Conservation (phyloP, 2,797 vertebrate genomes). For the Gila robusta region DNA sequence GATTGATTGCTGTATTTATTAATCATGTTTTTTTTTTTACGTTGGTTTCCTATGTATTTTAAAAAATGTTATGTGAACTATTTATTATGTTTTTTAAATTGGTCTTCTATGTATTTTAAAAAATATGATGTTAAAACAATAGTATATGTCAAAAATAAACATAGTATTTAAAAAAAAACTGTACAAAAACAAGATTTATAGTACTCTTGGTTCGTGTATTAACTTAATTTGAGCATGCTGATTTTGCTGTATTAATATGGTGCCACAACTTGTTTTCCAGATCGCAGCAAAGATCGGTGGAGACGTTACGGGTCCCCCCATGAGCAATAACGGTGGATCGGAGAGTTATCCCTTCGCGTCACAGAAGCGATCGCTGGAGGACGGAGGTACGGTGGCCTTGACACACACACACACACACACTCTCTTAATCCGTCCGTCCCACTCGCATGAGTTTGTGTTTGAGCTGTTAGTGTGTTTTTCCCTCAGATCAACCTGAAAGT, state of each 20-base stretch:
- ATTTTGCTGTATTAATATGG: not conserved
- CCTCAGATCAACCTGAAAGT: constrained; percentile 91
- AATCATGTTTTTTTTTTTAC: too few species aligned
- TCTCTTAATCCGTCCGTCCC: not conserved
- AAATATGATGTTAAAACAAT: too few species aligned
- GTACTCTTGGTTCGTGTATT: not conserved
- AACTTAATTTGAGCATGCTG: not conserved
- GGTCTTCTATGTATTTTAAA: too few species aligned
- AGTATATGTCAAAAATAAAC: too few species aligned
- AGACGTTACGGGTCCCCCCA: constrained; percentile 71
- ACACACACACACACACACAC: too few species aligned
- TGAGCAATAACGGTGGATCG: constrained; percentile 86
- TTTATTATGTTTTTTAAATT: too few species aligned
- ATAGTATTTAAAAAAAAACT: too few species aligned
- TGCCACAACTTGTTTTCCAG: constrained; percentile 58
- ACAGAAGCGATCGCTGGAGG: constrained; percentile 88
- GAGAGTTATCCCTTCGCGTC: constrained; percentile 84
- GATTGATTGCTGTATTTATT: too few species aligned
- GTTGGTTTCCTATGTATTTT: too few species aligned
- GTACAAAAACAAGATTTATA: not conserved
- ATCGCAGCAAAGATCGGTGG: constrained; percentile 85
- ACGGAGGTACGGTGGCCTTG: constrained; percentile 72
- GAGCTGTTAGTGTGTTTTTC: constrained; percentile 6
- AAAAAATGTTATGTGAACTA: too few species aligned
- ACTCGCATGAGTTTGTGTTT: not conserved